Base-by-base conservation (phyloP, 2,888 invertebrate genomes). In the Tetragonula carbonaria region DNA sequence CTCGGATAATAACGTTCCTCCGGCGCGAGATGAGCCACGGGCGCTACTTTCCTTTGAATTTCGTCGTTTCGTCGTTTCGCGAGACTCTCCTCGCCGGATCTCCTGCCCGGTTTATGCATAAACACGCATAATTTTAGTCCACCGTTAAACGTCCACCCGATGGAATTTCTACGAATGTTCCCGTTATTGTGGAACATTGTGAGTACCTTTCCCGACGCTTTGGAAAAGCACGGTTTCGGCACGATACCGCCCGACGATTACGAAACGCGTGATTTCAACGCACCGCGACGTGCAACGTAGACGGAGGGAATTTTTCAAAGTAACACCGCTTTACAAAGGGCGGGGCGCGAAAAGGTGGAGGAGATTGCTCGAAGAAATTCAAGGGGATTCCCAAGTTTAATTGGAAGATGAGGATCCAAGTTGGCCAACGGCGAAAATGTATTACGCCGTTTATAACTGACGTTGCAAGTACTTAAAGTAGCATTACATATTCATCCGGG, bases 381-480 rank as follows among this genome's bases (percentile, higher is more conserved):
- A 66, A 55, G 74, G 76, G 70, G 87, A 89, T 85, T 80, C 70
- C 71, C 55, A 86, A 89, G 83, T 89, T 89, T 89, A 89, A 89
- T 89, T 89, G 83, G 78, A 87, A 83, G 84, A 84, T 74, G 84
- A 73, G 78, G 83, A 85, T 88, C 78, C 59, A 80, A 82, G 59
- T 87, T 77, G 23, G 71, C 67, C 62, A 65, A 68, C 79, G 62
- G 45, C 84, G 82, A 68, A 80, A 81, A 84, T 78, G 84, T 79
- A 83, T 80, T 82, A 76, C 80, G 72, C 78, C 66, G 74, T 86
- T 82, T 85, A 33, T 77, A 89, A 82, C 82, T 79, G 82, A 51
- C 78, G 82, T 78, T 82, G 84, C 73, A 89, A 89, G 86, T 85
- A 78, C 82, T 87, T 82, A 86, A 87, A 89, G 59, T 79, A 72